Percentiles rank a stretch among this genome's conserved stretches.
These are phyloP conservation scores for pig (Sus scrofa) DNA, from an alignment of 2,113 vertebrate species.

Conservation along the genomic window DNA sequence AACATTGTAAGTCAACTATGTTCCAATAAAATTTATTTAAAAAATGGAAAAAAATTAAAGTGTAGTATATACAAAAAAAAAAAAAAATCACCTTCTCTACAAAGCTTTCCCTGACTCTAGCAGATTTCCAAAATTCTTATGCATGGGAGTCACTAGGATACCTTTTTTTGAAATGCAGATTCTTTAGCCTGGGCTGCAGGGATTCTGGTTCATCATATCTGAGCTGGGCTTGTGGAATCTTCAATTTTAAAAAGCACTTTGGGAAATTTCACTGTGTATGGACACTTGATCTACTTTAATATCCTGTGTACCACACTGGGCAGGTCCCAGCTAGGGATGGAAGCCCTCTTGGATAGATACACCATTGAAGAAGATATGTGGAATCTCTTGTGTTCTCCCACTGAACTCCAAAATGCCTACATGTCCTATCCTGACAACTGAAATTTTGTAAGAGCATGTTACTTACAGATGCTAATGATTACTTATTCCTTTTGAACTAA, in stretches of 20 bases:
- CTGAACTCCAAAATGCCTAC: background rate
- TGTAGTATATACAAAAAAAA: too few relatives aligned
- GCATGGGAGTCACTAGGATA: background rate
- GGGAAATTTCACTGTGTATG: background rate
- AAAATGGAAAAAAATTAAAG: too few relatives aligned
- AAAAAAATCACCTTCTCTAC: background rate
- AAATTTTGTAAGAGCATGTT: background rate
- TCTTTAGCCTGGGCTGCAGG: background rate
- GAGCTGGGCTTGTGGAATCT: background rate
- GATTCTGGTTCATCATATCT: background rate
- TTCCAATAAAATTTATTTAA: too few relatives aligned
- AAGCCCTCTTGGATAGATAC: background rate
- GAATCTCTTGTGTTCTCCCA: background rate
- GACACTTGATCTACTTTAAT: background rate
- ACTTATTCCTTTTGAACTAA: background rate
- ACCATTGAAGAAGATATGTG: background rate
- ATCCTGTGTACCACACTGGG: rapidly evolving
- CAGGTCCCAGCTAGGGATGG: background rate
- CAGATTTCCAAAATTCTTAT: background rate
- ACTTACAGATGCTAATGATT: background rate
- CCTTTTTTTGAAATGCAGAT: background rate
- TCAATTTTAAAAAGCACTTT: background rate
- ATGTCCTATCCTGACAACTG: background rate
- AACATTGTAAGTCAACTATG: too few relatives aligned
- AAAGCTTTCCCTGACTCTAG: background rate